A percentile compares a stretch with the other conserved stretches of the same genome.
phyloP scores from a whole-genome alignment of 2,888 invertebrate species.

The Epinotia ramella region DNA sequence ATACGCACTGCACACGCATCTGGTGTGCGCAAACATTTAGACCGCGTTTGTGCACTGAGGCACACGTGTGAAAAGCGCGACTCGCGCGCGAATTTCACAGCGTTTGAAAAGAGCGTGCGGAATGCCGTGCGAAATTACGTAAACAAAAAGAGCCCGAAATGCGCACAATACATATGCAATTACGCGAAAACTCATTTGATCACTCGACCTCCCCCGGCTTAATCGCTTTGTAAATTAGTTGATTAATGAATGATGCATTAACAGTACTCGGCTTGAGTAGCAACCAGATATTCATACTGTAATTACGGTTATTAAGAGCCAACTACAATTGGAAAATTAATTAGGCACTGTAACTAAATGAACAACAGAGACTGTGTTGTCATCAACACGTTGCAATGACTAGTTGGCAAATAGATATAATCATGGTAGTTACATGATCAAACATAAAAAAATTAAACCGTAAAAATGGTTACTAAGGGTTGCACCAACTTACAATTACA shows the following conservation, averaged over 20 bases:
- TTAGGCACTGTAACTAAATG: neutral
- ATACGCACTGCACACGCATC: too few relatives aligned
- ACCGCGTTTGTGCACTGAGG: too few relatives aligned
- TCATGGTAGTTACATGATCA: too few relatives aligned
- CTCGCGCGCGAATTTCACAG: too few relatives aligned
- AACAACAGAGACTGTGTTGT: neutral
- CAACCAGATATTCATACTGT: constrained; percentile 24
- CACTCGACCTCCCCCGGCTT: neutral
- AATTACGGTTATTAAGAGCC: neutral
- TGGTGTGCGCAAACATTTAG: too few relatives aligned
- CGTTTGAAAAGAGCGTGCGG: too few relatives aligned
- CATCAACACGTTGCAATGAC: constrained; percentile 1
- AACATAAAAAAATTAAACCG: too few relatives aligned
- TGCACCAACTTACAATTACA: too few relatives aligned
- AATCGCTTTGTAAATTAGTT: constrained; percentile 11
- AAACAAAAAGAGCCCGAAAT: neutral
- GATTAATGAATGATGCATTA: constrained; percentile 8
- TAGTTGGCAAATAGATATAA: neutral
- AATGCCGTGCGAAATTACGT: too few relatives aligned
- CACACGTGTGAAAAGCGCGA: too few relatives aligned
- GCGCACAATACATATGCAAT: neutral
- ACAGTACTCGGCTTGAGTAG: neutral
- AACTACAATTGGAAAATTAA: neutral
- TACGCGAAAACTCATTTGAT: neutral
- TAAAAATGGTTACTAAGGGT: too few relatives aligned